A percentile compares a stretch with the other conserved stretches of the same genome.
Evolutionary conservation across 35 echinoderm and acorn worm species (phyloP).

Genomic region (Strongylocentrotus purpuratus): DNA sequence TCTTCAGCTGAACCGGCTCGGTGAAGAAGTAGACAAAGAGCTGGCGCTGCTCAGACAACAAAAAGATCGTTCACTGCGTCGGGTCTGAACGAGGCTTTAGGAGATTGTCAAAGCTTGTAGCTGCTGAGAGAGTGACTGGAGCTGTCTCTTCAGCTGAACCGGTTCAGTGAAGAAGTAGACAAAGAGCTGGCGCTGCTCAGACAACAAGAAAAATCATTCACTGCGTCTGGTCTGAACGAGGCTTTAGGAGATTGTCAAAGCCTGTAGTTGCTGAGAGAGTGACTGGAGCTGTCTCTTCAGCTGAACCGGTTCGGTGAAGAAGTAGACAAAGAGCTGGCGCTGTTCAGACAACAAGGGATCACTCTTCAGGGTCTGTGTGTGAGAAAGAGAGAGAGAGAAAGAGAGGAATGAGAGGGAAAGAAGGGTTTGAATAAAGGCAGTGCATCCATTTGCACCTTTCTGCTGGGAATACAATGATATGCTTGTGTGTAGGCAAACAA

Average conservation of each 20-base stretch:
- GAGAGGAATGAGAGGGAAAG: background rate
- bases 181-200: slow-evolving; percentile 71
- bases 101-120: slow-evolving; percentile 60
- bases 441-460: no score
- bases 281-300: slow-evolving; percentile 67
- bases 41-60: slow-evolving; percentile 50
- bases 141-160: slow-evolving; percentile 60
- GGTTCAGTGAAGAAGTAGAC: slow-evolving; percentile 89
- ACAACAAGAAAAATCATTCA: background rate
- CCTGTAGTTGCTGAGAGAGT: slow-evolving; percentile 66
- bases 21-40: slow-evolving; percentile 90
- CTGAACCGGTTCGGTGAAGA: slow-evolving; percentile 80
- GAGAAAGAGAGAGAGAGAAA: background rate
- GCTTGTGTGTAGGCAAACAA: no score
- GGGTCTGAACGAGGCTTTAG: slow-evolving; percentile 46
- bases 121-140: slow-evolving; percentile 67
- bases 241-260: slow-evolving; percentile 48
- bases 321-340: slow-evolving; percentile 78
- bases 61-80: slow-evolving; percentile 16
- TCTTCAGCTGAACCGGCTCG: slow-evolving; percentile 70
- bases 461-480: no score
- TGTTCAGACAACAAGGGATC: slow-evolving; percentile 66
- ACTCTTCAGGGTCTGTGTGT: slow-evolving; percentile 76
- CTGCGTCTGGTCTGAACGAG: slow-evolving; percentile 48
- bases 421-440: no score